phyloP scores from a whole-genome alignment of 2,113 vertebrate species.

The Galeopterus variegatus region DNA sequence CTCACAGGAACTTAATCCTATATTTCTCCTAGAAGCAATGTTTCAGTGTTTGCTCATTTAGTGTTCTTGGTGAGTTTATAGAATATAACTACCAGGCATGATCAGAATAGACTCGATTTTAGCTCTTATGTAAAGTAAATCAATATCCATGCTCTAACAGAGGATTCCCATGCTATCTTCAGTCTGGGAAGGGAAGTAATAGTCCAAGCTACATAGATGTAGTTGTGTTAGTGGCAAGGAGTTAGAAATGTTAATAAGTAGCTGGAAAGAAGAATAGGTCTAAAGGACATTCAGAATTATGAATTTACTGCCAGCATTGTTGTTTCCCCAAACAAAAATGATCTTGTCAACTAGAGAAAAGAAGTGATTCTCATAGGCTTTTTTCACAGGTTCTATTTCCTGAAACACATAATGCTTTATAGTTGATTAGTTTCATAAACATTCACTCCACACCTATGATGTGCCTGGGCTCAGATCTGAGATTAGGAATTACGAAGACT shows the following conservation, averaged over 20 bases:
- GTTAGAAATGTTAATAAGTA: slow-evolving; percentile 30
- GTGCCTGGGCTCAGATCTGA: not conserved
- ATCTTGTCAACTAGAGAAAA: not conserved
- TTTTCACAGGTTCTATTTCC: not conserved
- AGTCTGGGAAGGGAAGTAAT: not conserved
- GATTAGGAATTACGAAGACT: not conserved
- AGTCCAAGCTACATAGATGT: not conserved
- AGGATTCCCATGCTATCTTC: not conserved
- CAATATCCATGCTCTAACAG: not conserved
- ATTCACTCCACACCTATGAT: not conserved
- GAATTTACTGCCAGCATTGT: not conserved
- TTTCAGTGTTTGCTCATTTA: not conserved
- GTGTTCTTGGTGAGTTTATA: not conserved
- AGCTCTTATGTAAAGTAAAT: slow-evolving; percentile 25
- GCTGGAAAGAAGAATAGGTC: slow-evolving; percentile 5
- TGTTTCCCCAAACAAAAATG: not conserved
- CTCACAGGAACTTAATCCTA: not conserved
- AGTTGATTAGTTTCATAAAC: not conserved
- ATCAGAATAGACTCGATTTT: not conserved
- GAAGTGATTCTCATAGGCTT: not conserved
- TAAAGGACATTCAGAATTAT: slow-evolving; percentile 41
- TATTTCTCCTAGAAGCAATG: not conserved
- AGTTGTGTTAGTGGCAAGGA: slow-evolving; percentile 36
- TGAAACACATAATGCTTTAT: not conserved
- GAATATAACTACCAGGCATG: not conserved